phyloP scores from a whole-genome alignment of 2,113 vertebrate species.

The Hiodon tergisus region DNA sequence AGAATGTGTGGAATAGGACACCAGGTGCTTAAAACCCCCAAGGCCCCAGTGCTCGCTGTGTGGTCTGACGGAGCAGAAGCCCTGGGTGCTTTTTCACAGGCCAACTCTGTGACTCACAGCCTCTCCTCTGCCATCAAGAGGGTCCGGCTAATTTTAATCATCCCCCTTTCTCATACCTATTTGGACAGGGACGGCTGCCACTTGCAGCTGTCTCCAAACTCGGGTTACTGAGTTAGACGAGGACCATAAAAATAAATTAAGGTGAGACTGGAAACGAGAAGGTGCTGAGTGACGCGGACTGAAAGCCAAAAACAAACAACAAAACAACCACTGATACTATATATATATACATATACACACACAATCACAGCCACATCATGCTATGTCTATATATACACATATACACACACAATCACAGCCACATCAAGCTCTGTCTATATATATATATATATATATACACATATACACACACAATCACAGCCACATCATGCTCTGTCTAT shows the following conservation, averaged over 20 bases:
- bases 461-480: too few species aligned
- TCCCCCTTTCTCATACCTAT: conserved; percentile 30
- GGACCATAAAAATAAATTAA: conserved; percentile 38
- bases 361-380: too few species aligned
- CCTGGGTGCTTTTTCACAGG: neutral
- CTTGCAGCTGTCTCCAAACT: conserved; percentile 40
- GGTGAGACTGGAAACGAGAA: conserved; percentile 24
- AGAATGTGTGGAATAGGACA: conserved; percentile 27
- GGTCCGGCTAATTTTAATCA: conserved; percentile 40
- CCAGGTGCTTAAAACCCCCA: conserved; percentile 19
- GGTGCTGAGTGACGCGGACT: conserved; percentile 11
- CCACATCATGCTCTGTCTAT: too few species aligned
- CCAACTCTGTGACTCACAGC: conserved; percentile 8
- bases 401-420: too few species aligned
- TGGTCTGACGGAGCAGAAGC: conserved; percentile 27
- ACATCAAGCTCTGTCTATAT: too few species aligned
- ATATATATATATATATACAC: too few species aligned
- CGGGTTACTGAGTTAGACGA: conserved; percentile 23
- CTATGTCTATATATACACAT: too few species aligned
- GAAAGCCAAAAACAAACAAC: neutral
- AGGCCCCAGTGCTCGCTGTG: conserved; percentile 25
- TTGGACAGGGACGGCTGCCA: conserved; percentile 34
- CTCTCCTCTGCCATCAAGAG: neutral
- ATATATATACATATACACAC: too few species aligned
- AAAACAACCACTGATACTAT: neutral